Evolutionary conservation across 2,113 vertebrate genomes (phyloP), one percentile per base, ranked within the genome.

Genomic region (Chaenogobius annularis): DNA sequence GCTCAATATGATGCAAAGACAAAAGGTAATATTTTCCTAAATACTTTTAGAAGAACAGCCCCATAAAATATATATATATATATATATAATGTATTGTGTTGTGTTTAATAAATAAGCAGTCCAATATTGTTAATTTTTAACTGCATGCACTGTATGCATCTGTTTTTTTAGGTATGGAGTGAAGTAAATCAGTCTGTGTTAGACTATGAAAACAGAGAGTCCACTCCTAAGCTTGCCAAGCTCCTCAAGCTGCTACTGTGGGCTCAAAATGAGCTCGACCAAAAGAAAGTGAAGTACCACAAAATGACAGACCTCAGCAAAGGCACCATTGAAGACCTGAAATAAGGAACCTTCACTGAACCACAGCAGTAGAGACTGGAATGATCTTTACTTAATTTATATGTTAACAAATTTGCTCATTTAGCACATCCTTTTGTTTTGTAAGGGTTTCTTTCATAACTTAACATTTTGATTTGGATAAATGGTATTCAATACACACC

Each of bases 251-350:
- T 99, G 44, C 95, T 99, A 88, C 94, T 99, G 79, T 99, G 98
- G 97, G 98, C 96, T 92, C 98, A 99, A 92, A 99, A 98, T 66
- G 98, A 99, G 94, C 94, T 99, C 80, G 98, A 99, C 90, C 98
- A 99, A 94, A 99, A 99, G 94, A 99, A 98, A 92, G 96, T 99
- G 78, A 98, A 99, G 92, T 99, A 99, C 75, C 97, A 96, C 82
- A 99, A 98, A 95, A 99, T 99, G 98, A 98, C 96, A 88, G 98
- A 99, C 92, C 96, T 99, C 89, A 98, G 96, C 94, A 98, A 98
- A 92, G 97, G 97, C 69, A 97, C 96, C 17, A 98, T 98, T 8
- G 97, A 99, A 90, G 96, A 99, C 79, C 96, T 96, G 67, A 99
- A 99, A 94, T 99, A 95, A 96, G 81, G 79, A 90, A 54, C 52